Percentiles rank a stretch among this genome's conserved stretches.
Evolutionary conservation across 30 jellyfish, hydroid and myxozoan species (phyloP).

Genomic region (Haliclystus octoradiatus): DNA sequence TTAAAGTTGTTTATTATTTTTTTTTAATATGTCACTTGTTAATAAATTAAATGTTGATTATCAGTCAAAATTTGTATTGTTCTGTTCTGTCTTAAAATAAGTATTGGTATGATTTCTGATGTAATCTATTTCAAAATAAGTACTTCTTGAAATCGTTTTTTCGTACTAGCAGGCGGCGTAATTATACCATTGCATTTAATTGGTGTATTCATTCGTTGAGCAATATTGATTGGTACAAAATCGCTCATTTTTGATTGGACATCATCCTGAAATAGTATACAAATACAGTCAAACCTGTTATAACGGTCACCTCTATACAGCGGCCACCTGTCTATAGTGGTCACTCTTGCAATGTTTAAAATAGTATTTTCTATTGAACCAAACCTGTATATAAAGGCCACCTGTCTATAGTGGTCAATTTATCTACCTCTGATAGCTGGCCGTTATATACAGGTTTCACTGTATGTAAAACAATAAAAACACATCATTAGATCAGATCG

Average conservation of each 20-base stretch:
- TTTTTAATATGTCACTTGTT: too few species aligned
- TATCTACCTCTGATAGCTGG: too few species aligned
- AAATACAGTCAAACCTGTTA: neutral
- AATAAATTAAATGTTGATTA: neutral
- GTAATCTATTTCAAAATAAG: neutral
- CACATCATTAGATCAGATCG: too few species aligned
- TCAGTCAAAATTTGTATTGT: neutral
- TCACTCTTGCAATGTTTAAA: too few species aligned
- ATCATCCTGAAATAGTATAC: slow-evolving; percentile 35
- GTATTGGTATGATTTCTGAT: neutral
- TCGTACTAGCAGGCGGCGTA: slow-evolving; percentile 94
- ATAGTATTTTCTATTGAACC: too few species aligned
- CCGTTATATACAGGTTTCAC: neutral
- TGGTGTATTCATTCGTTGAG: slow-evolving; percentile 52
- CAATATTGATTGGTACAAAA: slow-evolving; percentile 43
- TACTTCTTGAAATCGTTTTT: slow-evolving; percentile 32
- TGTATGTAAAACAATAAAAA: neutral
- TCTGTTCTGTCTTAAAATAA: neutral
- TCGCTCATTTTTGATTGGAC: slow-evolving; percentile 50
- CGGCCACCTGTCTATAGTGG: neutral
- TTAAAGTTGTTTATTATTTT: too few species aligned
- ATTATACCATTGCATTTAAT: slow-evolving; percentile 71
- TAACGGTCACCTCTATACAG: neutral
- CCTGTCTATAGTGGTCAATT: neutral
- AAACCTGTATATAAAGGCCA: neutral